A percentile compares a stretch with the other conserved stretches of the same genome.
These are phyloP conservation scores for Carassius auratus DNA, from an alignment of 2,113 vertebrate genomes.

Conservation along the genomic window DNA sequence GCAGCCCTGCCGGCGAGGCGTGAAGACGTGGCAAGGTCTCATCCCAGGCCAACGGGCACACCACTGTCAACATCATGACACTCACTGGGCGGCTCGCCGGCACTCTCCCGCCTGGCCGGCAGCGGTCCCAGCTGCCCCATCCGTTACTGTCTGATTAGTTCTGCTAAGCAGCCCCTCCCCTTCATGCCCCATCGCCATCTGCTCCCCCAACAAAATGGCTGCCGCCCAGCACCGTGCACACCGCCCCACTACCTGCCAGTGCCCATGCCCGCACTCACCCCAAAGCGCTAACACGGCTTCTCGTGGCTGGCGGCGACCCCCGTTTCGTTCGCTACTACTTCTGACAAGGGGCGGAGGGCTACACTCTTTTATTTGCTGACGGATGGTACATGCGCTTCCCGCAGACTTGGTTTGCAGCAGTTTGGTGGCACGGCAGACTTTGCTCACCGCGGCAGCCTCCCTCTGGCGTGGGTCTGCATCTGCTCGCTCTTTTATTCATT, in stretches of 20 bases:
- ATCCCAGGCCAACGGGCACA: conserved; percentile 87
- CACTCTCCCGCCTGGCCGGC: conserved; percentile 89
- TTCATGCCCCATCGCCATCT: conserved; percentile 98
- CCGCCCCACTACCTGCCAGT: conserved; percentile 85
- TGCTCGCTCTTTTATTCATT: conserved; percentile 99
- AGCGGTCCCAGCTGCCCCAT: conserved; percentile 99
- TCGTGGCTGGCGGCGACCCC: conserved; percentile 83
- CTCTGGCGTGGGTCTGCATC: conserved; percentile 99
- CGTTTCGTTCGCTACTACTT: conserved; percentile 75
- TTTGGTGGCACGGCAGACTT: conserved; percentile 99
- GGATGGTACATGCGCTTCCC: conserved; percentile 99
- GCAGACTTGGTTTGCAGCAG: conserved; percentile 98
- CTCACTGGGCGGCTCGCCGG: conserved; percentile 76
- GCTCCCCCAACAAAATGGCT: conserved; percentile 98
- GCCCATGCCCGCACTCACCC: conserved; percentile 68
- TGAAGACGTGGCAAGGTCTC: conserved; percentile 90
- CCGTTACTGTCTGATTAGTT: conserved; percentile 99
- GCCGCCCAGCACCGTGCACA: conserved; percentile 82
- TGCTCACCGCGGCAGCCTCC: conserved; percentile 85
- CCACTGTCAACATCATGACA: conserved; percentile 96
- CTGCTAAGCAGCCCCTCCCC: conserved; percentile 99
- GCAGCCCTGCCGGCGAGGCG: conserved; percentile 68
- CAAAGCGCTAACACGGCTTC: conserved; percentile 91
- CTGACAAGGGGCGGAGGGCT: conserved; percentile 90
- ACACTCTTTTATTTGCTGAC: conserved; percentile 96